phyloP scores from a whole-genome alignment of 2,888 invertebrate genomes.

The Lasioglossum zephyrum region DNA sequence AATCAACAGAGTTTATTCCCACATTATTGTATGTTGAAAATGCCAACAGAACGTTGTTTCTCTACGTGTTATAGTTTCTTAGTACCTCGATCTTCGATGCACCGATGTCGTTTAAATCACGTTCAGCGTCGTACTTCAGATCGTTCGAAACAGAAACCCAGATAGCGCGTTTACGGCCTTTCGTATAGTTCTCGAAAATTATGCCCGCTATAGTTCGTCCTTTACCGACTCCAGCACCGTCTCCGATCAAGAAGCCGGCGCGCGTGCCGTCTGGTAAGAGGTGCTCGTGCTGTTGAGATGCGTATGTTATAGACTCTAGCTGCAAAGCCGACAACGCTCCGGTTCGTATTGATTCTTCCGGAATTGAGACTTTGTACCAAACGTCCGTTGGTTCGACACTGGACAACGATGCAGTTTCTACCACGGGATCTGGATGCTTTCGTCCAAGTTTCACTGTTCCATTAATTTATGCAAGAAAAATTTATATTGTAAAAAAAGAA shows the following conservation, averaged over 20 bases:
- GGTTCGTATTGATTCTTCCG: conserved; percentile 92
- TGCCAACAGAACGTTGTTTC: neutral
- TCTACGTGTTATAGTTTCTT: neutral
- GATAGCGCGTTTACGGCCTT: conserved; percentile 96
- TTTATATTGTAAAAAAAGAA: neutral
- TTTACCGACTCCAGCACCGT: conserved; percentile 99
- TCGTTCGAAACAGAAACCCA: conserved; percentile 99
- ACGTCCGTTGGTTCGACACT: conserved; percentile 98
- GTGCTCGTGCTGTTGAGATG: conserved; percentile 98
- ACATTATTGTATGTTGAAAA: neutral
- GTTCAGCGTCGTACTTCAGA: conserved; percentile 98
- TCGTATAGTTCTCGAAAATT: conserved; percentile 98
- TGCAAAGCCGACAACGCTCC: conserved; percentile 97
- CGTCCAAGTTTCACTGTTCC: conserved; percentile 94
- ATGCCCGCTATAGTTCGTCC: conserved; percentile 99
- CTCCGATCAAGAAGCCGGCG: conserved; percentile 98
- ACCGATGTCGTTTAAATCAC: conserved; percentile 98
- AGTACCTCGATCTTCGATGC: conserved; percentile 93
- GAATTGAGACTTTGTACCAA: conserved; percentile 93
- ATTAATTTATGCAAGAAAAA: conserved; percentile 38
- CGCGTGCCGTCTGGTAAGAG: conserved; percentile 94
- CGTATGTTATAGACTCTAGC: conserved; percentile 98
- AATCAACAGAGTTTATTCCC: too few species aligned
- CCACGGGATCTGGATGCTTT: conserved; percentile 99
- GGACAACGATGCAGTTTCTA: conserved; percentile 98